Base-by-base conservation (phyloP, 2,113 vertebrate genomes). In the Anarrhichthys ocellatus region DNA sequence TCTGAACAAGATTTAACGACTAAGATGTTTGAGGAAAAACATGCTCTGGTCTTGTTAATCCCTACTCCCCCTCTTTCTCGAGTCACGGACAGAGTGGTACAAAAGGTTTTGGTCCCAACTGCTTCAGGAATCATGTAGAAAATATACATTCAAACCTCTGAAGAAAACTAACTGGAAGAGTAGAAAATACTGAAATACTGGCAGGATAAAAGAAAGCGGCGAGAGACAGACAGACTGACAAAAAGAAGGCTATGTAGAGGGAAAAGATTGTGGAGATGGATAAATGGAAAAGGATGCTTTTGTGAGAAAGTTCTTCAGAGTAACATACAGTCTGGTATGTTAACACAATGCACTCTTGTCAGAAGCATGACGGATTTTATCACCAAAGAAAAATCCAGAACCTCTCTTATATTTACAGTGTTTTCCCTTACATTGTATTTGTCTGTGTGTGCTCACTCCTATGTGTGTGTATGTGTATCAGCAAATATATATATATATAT, bases 91-190 rank as follows among this genome's bases (percentile, higher is more conserved):
- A 64, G 69, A 86, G 82, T 89, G 81, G 81, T 93, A 92, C 80
- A 80, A 92, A 34, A 86, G 72, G 68, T 85, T 95, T 98, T 97
- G 97, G 96, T 98, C 97, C 96, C 96, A 95, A 94, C 92, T 90
- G 90, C 81, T 89, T 91, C 86, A 93, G 91, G 94, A 96, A 96
- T 95, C 89, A 86, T 95, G 96, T 96, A 95, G 95, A 90, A 97
- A 97, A 96, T 95, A 95, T 96, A 98, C 97, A 98, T 97, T 98
- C 97, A 97, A 79, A 89, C 84, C 88, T 95, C 93, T 93, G 82
- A 90, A 95, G 93, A 92, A 95, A 95, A 96, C 87, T 92, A 75
- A 82, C 44, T 92, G 93, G 40, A 82, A 95, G 93, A 94, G 92
- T 95, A 95, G 90, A 96, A 95, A 94, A 94, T 91, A 95, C 89